Base-by-base conservation (phyloP, 2,113 vertebrate species). In the Myrmophylax atrothorax region DNA sequence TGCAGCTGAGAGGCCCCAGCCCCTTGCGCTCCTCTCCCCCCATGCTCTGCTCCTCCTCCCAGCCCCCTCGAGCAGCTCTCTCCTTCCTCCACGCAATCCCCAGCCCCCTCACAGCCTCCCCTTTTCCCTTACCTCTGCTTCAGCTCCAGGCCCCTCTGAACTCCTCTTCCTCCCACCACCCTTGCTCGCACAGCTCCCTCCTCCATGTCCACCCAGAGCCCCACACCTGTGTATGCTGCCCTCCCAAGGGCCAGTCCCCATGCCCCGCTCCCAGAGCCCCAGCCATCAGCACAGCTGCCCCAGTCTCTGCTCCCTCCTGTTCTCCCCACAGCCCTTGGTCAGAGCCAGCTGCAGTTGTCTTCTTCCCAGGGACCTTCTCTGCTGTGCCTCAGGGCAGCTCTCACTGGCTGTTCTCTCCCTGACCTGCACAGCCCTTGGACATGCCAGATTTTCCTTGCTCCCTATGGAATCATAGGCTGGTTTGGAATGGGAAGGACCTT, bases 1-100 rank as follows among this genome's bases (percentile, higher is more conserved):
- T 96, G 95, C 95, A 97, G 95, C 69, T 35, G 91, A 95, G 96
- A 95, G 96, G 96, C 96, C 96, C 96, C 96, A 93, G 96, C 96
- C 96, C 96, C 95, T 97, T 33, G 5, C 56, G 3, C 80, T 90
- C 29, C 68, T 93, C 95, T 92, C 70, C 94, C 78, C 52, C 72
- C 82, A 31, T 77, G 59, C 74, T 87, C 85, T 11, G 83, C 95
- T 93, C 85, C 95, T 90, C 93, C 90, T 89, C 85, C 87, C 87
- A 64, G 40, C 68, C 89, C 96, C 94, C 80, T 95, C 3, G 2
- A 72, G 56, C 56, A 58, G 73, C 82, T 93, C 94, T 69, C 85
- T 85, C 88, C 90, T 72, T 92, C 88, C 70, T 92, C 70, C 31
- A 4, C 18, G 0, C 60, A 24, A 77, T 80, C 77, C 52, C 84